These are phyloP conservation scores for Aptenodytes forsteri DNA, from an alignment of 2,113 vertebrate species.

Conservation along the genomic window DNA sequence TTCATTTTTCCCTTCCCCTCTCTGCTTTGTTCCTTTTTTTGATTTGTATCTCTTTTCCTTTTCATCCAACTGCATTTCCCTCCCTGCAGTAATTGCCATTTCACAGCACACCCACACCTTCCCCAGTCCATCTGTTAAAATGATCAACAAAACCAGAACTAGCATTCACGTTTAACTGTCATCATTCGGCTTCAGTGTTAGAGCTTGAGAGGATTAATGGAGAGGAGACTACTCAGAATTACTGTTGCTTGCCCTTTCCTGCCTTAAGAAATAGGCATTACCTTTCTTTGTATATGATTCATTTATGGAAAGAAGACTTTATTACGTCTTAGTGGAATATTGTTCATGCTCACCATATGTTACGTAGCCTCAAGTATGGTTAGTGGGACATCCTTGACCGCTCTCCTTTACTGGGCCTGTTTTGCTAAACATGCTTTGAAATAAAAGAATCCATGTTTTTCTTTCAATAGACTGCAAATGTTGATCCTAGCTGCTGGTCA, in stretches of 20 bases:
- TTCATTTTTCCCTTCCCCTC: neutral
- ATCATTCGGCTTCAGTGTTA: neutral
- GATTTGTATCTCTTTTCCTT: conserved; percentile 1
- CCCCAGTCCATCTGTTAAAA: conserved; percentile 57
- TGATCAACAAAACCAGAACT: conserved; percentile 43
- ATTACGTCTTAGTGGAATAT: neutral
- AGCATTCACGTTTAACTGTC: neutral
- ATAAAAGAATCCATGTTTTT: neutral
- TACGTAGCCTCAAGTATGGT: neutral
- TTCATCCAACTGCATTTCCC: conserved; percentile 16
- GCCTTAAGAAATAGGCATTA: neutral
- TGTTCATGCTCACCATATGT: neutral
- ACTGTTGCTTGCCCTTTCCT: conserved; percentile 14
- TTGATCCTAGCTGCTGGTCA: neutral
- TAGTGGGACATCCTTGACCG: neutral
- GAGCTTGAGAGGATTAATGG: neutral
- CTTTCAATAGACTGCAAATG: neutral
- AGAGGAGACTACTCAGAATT: neutral
- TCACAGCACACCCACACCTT: conserved; percentile 61
- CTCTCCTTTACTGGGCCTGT: neutral
- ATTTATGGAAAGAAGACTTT: neutral
- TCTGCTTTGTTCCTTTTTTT: neutral
- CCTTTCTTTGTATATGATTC: neutral
- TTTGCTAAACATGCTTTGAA: neutral
- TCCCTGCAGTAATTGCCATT: conserved; percentile 47